Evolutionary conservation across 30 jellyfish, hydroid and myxozoan genomes (phyloP), one percentile per base, ranked within the genome.

Genomic region (Chrysaora quinquecirrha): DNA sequence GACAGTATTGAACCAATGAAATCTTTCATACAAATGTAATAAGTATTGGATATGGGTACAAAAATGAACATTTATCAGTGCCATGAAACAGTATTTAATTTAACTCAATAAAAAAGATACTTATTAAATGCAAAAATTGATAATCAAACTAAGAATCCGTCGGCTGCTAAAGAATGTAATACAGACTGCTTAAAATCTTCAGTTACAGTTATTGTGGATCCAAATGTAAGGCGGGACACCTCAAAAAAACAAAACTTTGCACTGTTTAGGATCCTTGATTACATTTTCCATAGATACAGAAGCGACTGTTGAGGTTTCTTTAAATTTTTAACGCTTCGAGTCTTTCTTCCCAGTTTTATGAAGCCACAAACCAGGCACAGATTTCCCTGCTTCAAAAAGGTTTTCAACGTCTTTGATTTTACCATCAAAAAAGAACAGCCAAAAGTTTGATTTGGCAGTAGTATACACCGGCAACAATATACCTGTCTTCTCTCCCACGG

Each of bases 321-420:
- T 66, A 3, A 66, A 27, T 30, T 30, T 66, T 50, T 66, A 66
- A 20, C 62, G 50, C 27, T 2, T 66, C 12, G 62, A 66, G 56
- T 1, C 78, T 66, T 66, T 66, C 27, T 66, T 0, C 62, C 78
- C 78, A 1, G 10, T 30, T 11, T 34, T 66, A 0, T 66, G 78
- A 2, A 66, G 78, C 78, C 78, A 66, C 18, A 66, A 66, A 23
- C 78, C 78, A 24, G 78, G 78, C n/a, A 66, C 21, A 24, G 50
- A 24, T 31, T 65, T 54, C 78, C 78, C 29, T 7, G 78, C 78
- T 31, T 11, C 28, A 24, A 31, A 65, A 0, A 35, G 23, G 4
- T 24, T 24, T 24, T 24, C 56, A 16, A 65, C 31, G 25, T 65
- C 78, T 25, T 0, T 20, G 2, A 65, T 1, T 27, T 65, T 65